Evolutionary conservation across 2,797 vertebrate species (phyloP).

Genomic region (Nannoperca obscura): DNA sequence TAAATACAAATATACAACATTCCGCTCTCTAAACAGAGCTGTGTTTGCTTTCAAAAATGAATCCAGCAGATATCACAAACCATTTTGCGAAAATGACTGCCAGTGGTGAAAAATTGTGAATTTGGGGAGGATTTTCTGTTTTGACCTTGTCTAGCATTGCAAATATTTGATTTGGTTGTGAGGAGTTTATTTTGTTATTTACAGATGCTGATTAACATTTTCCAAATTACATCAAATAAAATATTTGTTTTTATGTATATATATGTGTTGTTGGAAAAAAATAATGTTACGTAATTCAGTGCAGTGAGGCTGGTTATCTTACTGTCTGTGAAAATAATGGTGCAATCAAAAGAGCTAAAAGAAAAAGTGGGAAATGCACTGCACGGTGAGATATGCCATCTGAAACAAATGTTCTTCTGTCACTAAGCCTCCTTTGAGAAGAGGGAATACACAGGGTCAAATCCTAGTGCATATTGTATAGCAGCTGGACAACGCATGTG

Average conservation of each 20-base stretch:
- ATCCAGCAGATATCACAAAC: not conserved
- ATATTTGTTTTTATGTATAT: constrained; percentile 9
- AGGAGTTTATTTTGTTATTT: constrained; percentile 37
- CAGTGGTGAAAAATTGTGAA: not conserved
- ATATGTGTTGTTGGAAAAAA: not conserved
- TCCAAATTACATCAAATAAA: not conserved
- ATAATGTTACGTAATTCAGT: not conserved
- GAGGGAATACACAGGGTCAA: constrained; percentile 9
- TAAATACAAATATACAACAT: constrained; percentile 26
- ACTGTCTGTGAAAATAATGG: not conserved
- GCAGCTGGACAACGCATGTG: constrained; percentile 8
- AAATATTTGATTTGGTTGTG: constrained; percentile 39
- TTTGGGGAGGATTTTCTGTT: not conserved
- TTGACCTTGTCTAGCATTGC: constrained; percentile 1
- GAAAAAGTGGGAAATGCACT: not conserved
- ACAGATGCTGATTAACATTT: constrained; percentile 6
- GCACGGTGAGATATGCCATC: constrained; percentile 28
- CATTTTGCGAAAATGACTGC: not conserved
- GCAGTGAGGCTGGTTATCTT: constrained; percentile 1
- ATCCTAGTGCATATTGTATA: not conserved
- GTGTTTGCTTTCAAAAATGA: constrained; percentile 19
- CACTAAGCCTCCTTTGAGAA: constrained; percentile 17
- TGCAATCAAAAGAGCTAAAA: constrained; percentile 5
- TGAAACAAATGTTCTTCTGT: constrained; percentile 48
- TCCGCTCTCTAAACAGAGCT: constrained; percentile 11